These are phyloP conservation scores for Bombus difficillimus DNA, from an alignment of 1,140 invertebrate species.

Conservation along the genomic window DNA sequence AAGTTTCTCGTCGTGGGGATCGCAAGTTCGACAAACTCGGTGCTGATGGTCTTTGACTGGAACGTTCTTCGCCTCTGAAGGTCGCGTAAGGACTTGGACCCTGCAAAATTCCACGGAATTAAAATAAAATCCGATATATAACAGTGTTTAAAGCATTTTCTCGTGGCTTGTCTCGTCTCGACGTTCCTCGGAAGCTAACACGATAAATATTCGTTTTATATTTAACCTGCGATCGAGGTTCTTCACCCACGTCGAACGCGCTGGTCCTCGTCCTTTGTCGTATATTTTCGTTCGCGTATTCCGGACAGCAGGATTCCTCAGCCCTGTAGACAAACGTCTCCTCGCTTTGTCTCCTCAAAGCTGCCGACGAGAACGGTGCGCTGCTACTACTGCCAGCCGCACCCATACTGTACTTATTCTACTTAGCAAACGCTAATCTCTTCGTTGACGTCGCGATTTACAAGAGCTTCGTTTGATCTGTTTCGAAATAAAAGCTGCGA, in stretches of 20 bases:
- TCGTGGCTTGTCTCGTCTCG: background rate
- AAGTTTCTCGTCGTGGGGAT: constrained; percentile 59
- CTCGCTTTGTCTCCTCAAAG: constrained; percentile 10
- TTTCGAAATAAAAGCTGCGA: no score
- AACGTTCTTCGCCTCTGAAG: constrained; percentile 59
- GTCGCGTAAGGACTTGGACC: constrained; percentile 58
- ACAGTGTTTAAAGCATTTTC: background rate
- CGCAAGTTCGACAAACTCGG: constrained; percentile 59
- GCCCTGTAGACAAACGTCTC: constrained; percentile 25
- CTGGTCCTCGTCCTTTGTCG: constrained; percentile 55
- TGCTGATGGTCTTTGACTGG: constrained; percentile 63
- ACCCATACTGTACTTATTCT: constrained; percentile 54
- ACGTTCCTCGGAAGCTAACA: background rate
- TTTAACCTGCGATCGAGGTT: constrained; percentile 61
- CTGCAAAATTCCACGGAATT: constrained; percentile 28
- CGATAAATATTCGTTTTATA: constrained; percentile 52
- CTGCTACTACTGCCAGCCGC: constrained; percentile 51
- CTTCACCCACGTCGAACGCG: constrained; percentile 38
- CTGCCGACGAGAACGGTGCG: constrained; percentile 4
- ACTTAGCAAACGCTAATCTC: constrained; percentile 24
- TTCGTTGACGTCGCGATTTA: background rate
- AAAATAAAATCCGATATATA: background rate
- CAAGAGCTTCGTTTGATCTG: background rate
- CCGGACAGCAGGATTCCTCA: constrained; percentile 39
- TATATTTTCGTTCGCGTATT: constrained; percentile 46